phyloP scores from a whole-genome alignment of 2,888 invertebrate genomes.

The Cheilosia vernalis region DNA sequence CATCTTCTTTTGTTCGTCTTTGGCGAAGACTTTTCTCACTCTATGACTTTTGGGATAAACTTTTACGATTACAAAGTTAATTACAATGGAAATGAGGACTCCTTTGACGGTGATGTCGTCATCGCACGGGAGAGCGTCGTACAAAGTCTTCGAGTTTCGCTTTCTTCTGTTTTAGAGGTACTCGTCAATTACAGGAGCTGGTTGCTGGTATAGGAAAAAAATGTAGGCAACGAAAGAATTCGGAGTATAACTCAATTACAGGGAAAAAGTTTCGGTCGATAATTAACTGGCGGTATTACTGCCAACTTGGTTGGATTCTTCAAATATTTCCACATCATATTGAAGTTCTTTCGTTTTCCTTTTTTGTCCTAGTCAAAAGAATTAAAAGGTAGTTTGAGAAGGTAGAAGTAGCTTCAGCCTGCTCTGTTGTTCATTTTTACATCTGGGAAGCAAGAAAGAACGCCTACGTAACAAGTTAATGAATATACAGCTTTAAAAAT shows the following conservation, averaged over 20 bases:
- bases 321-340: constrained; percentile 5
- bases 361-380: neutral
- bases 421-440: too few relatives aligned
- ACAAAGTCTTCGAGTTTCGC: constrained; percentile 5
- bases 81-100: constrained; percentile 71
- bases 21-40: constrained; percentile 27
- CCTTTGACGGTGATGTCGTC: constrained; percentile 23
- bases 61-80: constrained; percentile 74
- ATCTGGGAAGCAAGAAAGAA: too few relatives aligned
- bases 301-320: constrained; percentile 35
- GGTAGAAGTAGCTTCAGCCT: neutral
- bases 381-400: neutral
- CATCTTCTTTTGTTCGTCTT: constrained; percentile 64
- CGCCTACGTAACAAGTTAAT: too few relatives aligned
- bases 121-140: neutral
- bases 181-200: constrained; percentile 20
- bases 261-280: constrained; percentile 51
- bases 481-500: too few relatives aligned
- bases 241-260: constrained; percentile 53
- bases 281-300: constrained; percentile 56
- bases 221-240: constrained; percentile 18
- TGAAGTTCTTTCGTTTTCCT: neutral
- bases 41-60: constrained; percentile 55
- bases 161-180: constrained; percentile 6
- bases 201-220: neutral